Conservation (phyloP, 2,888 invertebrate species). For the Drosophila mulleri region DNA sequence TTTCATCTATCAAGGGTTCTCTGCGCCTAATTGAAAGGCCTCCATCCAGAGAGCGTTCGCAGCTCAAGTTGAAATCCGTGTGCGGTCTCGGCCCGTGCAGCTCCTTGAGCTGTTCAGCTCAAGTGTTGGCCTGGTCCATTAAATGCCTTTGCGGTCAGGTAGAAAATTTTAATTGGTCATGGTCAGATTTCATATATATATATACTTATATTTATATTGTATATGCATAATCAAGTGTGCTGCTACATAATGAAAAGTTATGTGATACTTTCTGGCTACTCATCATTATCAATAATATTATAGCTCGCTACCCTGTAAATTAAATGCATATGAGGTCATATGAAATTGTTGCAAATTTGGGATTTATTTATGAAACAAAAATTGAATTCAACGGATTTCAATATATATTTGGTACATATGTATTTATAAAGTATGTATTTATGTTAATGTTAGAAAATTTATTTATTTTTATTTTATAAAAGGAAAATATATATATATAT, state of each 20-base stretch:
- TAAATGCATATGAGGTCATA: no score
- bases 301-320: constrained; percentile 10
- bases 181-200: constrained; percentile 40
- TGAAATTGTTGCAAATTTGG: no score
- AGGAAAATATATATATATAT: no score
- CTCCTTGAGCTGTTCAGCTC: constrained; percentile 30
- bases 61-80: constrained; percentile 25
- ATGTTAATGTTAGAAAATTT: no score
- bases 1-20: constrained; percentile 46
- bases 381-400: no score
- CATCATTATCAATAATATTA: constrained; percentile 51
- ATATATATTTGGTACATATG: no score
- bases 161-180: constrained; percentile 69
- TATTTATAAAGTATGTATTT: no score
- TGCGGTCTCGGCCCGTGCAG: constrained; percentile 36
- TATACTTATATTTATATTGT: constrained; percentile 14
- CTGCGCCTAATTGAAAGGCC: constrained; percentile 47
- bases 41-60: no score
- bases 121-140: constrained; percentile 31
- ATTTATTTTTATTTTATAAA: no score
- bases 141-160: constrained; percentile 57
- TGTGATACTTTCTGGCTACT: constrained; percentile 68
- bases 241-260: constrained; percentile 54
- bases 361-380: no score
- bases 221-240: constrained; percentile 44